phyloP scores from a whole-genome alignment of 2,113 vertebrate species.

The Centropus unirufus region DNA sequence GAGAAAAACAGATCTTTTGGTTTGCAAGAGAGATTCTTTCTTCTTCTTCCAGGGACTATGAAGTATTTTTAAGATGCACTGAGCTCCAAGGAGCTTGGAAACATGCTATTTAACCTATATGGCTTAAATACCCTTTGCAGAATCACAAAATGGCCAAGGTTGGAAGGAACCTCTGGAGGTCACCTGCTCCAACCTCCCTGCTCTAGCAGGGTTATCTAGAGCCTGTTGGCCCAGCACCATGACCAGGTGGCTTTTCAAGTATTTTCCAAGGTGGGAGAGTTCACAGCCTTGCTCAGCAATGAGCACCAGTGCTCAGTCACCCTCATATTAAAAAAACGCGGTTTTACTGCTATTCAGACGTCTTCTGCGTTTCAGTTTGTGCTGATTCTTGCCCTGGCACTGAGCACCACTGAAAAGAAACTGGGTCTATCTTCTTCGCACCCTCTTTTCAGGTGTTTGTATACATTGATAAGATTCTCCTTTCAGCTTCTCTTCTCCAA shows the following conservation, averaged over 20 bases:
- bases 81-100: not conserved
- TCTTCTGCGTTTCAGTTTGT: not conserved
- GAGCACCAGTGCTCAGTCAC: not conserved
- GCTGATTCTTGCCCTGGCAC: not conserved
- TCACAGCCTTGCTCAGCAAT: not conserved
- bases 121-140: not conserved
- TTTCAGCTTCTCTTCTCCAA: not conserved
- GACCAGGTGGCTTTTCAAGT: not conserved
- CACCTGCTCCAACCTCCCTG: not conserved
- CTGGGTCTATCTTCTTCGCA: not conserved
- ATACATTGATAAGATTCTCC: rapidly evolving
- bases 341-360: not conserved
- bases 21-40: not conserved
- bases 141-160: not conserved
- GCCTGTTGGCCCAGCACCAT: not conserved
- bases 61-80: not conserved
- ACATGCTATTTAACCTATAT: not conserved
- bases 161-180: not conserved
- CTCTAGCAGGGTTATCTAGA: not conserved
- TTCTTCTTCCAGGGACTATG: not conserved
- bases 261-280: not conserved
- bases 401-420: not conserved
- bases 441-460: not conserved
- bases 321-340: not conserved
- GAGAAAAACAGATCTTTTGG: not conserved